phyloP scores from a whole-genome alignment of 2,113 vertebrate genomes.

The Gallinago paraguaiae region DNA sequence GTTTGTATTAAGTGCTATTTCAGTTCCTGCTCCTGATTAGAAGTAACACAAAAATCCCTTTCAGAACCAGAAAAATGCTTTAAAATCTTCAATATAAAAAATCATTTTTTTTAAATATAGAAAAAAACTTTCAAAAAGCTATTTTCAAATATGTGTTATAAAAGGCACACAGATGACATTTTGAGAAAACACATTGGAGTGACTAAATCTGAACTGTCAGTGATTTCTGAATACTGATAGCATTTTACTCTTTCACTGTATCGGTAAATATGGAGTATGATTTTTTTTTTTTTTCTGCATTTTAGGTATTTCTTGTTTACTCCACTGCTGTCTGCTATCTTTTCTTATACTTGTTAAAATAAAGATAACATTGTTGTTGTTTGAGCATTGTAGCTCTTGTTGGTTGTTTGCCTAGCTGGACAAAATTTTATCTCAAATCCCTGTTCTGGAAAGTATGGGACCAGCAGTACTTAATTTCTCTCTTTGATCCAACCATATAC shows the following conservation, averaged over 20 bases:
- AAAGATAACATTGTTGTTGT: too few species aligned
- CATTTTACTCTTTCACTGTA: neutral
- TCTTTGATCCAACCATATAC: neutral
- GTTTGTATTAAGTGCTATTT: neutral
- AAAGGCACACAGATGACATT: neutral
- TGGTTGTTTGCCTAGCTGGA: neutral
- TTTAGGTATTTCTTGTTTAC: neutral
- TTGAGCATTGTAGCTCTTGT: neutral
- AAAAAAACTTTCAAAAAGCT: rapidly evolving
- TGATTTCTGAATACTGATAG: neutral
- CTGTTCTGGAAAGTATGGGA: neutral
- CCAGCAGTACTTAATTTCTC: neutral
- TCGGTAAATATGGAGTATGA: neutral
- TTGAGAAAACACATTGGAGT: neutral
- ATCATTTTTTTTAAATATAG: neutral
- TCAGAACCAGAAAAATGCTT: neutral
- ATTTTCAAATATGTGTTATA: neutral
- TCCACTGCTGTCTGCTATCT: neutral
- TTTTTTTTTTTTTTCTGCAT: neutral
- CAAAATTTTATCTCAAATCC: neutral
- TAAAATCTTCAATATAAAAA: neutral
- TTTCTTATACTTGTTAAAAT: neutral
- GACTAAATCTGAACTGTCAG: neutral
- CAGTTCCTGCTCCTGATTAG: neutral
- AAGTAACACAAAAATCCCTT: neutral